phyloP scores from a whole-genome alignment of 2,888 invertebrate species.

The Onthophagus sagittarius region DNA sequence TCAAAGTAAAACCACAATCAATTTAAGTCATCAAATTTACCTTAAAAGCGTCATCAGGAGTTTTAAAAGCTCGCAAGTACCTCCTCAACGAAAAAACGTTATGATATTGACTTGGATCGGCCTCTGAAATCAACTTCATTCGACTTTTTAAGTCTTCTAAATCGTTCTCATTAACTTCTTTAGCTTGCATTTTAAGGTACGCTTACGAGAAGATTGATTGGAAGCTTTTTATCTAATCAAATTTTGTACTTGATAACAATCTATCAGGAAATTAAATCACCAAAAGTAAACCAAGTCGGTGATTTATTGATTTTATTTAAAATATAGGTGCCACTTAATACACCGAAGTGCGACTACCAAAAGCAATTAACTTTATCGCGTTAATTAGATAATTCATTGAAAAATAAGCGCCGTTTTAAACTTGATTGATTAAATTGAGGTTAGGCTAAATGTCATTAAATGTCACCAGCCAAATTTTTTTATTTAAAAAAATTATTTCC shows the following conservation, averaged over 20 bases:
- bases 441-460: not conserved
- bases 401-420: not conserved
- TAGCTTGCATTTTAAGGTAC: not conserved
- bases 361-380: not conserved
- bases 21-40: conserved; percentile 43
- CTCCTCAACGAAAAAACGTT: conserved; percentile 69
- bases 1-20: conserved; percentile 1
- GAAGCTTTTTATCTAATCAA: not conserved
- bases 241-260: conserved; percentile 4
- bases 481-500: too few relatives aligned
- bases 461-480: too few relatives aligned
- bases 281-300: not conserved
- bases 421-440: not conserved
- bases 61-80: conserved; percentile 71
- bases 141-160: conserved; percentile 64
- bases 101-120: conserved; percentile 70
- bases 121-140: conserved; percentile 68
- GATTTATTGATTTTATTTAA: not conserved
- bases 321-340: not conserved
- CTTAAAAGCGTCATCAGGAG: conserved; percentile 70
- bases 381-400: not conserved
- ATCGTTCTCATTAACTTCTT: conserved; percentile 59
- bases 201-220: not conserved
- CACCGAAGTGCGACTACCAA: not conserved
- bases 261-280: conserved; percentile 13